These are phyloP conservation scores for Nesidiocoris tenuis DNA, from an alignment of 2,888 invertebrate species.

Conservation along the genomic window DNA sequence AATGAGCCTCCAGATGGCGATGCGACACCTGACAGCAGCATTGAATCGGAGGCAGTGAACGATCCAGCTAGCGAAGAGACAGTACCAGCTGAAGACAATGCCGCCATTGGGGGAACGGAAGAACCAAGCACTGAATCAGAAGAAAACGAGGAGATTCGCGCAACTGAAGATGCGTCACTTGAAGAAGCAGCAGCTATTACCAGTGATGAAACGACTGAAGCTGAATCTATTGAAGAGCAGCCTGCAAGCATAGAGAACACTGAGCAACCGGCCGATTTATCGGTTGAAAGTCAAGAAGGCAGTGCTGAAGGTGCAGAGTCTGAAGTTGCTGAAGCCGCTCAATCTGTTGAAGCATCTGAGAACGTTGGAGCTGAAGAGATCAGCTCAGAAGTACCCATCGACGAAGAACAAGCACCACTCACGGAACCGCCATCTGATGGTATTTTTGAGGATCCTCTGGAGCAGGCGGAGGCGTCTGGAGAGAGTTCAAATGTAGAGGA, in stretches of 20 bases:
- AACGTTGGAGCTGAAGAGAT: conserved; percentile 46
- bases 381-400: conserved; percentile 41
- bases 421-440: conserved; percentile 28
- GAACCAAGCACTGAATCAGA: conserved; percentile 9
- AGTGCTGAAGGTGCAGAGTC: conserved; percentile 52
- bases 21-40: conserved; percentile 54
- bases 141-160: not conserved
- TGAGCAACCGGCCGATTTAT: conserved; percentile 3
- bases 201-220: not conserved
- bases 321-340: conserved; percentile 52
- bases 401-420: conserved; percentile 48
- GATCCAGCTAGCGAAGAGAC: conserved; percentile 42
- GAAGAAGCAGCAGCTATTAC: not conserved
- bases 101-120: not conserved
- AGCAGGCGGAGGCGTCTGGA: conserved; percentile 36
- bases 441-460: too few relatives aligned
- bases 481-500: conserved; percentile 15
- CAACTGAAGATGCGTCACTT: not conserved
- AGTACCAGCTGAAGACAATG: conserved; percentile 48
- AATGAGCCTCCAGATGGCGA: conserved; percentile 50
- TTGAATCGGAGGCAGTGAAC: conserved; percentile 48
- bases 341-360: conserved; percentile 36
- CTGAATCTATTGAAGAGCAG: conserved; percentile 53
- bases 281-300: conserved; percentile 2
- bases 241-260: conserved; percentile 9